A percentile compares a stretch with the other conserved stretches of the same genome.
Conservation (phyloP, 2,113 vertebrate species). For the Lontra canadensis region DNA sequence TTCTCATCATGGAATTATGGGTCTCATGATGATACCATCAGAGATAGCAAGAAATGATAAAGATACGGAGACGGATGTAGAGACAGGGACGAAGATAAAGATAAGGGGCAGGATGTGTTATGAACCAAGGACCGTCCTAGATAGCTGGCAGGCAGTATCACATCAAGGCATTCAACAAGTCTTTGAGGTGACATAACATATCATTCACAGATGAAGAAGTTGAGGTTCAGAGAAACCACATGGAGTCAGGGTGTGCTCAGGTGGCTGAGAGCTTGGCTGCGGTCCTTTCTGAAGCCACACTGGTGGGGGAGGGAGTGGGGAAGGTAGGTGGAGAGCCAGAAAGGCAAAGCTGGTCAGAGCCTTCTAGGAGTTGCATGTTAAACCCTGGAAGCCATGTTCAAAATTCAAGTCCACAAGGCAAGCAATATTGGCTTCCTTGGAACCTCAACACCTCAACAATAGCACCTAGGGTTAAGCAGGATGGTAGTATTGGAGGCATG, state of each 20-base stretch:
- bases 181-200: neutral
- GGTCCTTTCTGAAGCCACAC: neutral
- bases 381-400: neutral
- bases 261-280: neutral
- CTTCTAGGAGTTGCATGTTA: neutral
- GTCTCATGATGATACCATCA: too few species aligned
- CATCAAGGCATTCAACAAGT: neutral
- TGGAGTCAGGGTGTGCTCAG: neutral
- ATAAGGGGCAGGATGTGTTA: neutral
- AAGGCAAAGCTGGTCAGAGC: neutral
- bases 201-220: neutral
- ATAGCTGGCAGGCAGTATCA: neutral
- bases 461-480: neutral
- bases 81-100: neutral
- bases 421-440: neutral
- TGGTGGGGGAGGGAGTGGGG: too few species aligned
- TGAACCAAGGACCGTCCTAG: neutral
- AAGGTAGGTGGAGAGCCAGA: neutral
- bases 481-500: neutral
- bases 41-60: too few species aligned
- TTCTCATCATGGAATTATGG: too few species aligned
- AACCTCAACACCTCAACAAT: neutral
- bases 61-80: neutral
- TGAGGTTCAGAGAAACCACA: neutral
- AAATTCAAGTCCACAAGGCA: neutral